Base-by-base conservation (phyloP, 2,113 vertebrate genomes). In the Corapipo altera region DNA sequence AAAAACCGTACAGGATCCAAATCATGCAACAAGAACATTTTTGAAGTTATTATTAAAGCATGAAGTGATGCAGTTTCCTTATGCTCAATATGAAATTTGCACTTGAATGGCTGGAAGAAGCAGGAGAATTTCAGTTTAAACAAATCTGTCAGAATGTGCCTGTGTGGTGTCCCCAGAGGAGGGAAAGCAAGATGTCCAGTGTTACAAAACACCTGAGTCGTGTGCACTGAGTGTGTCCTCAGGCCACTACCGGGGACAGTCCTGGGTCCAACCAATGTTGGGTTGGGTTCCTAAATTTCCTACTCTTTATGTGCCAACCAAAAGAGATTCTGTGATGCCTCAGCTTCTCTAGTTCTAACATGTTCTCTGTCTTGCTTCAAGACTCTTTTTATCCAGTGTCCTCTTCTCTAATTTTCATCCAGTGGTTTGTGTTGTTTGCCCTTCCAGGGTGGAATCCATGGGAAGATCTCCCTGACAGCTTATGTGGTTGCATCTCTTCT, bases 401-500 rank as follows among this genome's bases (percentile, higher is more conserved):
- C 17, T 76, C 44, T 74, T 52, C 55, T 66, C 8, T 2, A 1
- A 6, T 74, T 70, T 67, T 95, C 39, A 89, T 19, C 15, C 32
- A 35, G 21, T 71, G 52, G 1, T 75, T 92, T 95, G 46, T 78
- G 8, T 41, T 70, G 37, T 35, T 90, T 93, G 51, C 54, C 32
- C 51, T 82, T 32, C 48, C 96, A 99, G 99, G 99, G 99, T 91
- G 99, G 99, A 49, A 98, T 99, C 96, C 98, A 99, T 22, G 99
- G 99, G 48, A 98, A 99, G 94, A 98, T 99, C 72, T 98, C 99
- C 5, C 97, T 99, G 70, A 99, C 99, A 12, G 99, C 99, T 9
- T 99, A 99, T 44, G 98, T 99, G 94, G 98, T 99, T 64, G 98
- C 98, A 28, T 98, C 99, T 84, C 98, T 99, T 14, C 95, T 99